Conservation (phyloP, 2,888 invertebrate species). For the Himalopsyche anomala region DNA sequence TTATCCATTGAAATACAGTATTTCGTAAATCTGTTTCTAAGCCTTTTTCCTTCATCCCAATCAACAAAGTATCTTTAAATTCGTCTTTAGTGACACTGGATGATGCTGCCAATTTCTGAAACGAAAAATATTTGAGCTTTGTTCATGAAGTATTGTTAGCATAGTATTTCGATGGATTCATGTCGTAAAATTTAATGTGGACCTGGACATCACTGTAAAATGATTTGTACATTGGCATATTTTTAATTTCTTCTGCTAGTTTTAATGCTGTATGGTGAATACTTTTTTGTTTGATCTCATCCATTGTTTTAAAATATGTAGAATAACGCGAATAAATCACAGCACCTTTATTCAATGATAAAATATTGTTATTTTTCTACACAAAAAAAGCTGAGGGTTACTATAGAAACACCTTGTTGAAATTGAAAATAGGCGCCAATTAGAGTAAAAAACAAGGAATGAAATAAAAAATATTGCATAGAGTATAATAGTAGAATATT, state of each 20-base stretch:
- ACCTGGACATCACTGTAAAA: constrained; percentile 90
- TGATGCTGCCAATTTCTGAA: constrained; percentile 86
- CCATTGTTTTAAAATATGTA: constrained; percentile 69
- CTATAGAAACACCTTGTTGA: constrained; percentile 4
- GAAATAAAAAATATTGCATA: no score
- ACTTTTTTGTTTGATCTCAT: constrained; percentile 78
- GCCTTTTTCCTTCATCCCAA: constrained; percentile 86
- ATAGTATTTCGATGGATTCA: neutral
- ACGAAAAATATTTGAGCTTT: constrained; percentile 12
- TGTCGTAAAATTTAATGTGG: constrained; percentile 65
- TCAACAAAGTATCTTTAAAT: constrained; percentile 86
- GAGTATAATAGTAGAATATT: no score
- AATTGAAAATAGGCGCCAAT: constrained; percentile 36
- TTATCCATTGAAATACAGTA: constrained; percentile 89
- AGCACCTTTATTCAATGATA: neutral
- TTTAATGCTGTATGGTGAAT: constrained; percentile 87
- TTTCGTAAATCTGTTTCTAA: constrained; percentile 90
- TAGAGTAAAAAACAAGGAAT: no score
- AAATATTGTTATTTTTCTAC: constrained; percentile 31
- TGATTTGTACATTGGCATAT: constrained; percentile 84
- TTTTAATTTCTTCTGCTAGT: constrained; percentile 87
- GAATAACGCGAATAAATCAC: neutral
- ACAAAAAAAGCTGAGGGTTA: neutral
- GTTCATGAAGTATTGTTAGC: constrained; percentile 37
- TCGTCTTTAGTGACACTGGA: constrained; percentile 86